Percentiles rank a stretch among this genome's conserved stretches.
Conservation (phyloP, 2,888 invertebrate species). For the Aleiodes leptofemur region DNA sequence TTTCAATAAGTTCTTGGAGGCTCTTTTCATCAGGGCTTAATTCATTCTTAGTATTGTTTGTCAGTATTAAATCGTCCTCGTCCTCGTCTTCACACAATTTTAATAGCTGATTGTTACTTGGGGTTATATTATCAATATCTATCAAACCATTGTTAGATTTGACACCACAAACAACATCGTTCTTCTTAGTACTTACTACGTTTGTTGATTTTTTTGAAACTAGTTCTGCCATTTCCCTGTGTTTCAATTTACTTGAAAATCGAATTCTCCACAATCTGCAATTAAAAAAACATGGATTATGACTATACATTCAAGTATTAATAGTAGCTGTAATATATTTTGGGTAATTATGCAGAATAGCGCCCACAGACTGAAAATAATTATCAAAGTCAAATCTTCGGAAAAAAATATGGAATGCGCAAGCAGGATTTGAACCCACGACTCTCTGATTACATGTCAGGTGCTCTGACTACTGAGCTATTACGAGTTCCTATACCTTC, state of each 20-base stretch:
- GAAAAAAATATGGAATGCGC: too few relatives aligned
- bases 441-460: too few relatives aligned
- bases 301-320: neutral
- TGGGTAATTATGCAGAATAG: too few relatives aligned
- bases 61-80: slow-evolving; percentile 65
- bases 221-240: slow-evolving; percentile 71
- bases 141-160: slow-evolving; percentile 75
- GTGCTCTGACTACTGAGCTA: too few relatives aligned
- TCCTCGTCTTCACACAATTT: slow-evolving; percentile 69
- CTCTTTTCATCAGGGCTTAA: slow-evolving; percentile 71
- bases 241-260: neutral
- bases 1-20: slow-evolving; percentile 72
- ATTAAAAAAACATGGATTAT: neutral
- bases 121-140: slow-evolving; percentile 72
- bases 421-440: too few relatives aligned
- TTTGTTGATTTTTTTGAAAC: slow-evolving; percentile 72
- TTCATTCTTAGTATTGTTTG: slow-evolving; percentile 69
- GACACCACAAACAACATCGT: slow-evolving; percentile 71
- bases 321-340: too few relatives aligned
- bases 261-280: neutral
- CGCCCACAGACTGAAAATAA: too few relatives aligned
- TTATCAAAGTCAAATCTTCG: too few relatives aligned
- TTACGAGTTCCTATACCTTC: too few relatives aligned
- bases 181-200: slow-evolving; percentile 72
- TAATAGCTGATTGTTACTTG: slow-evolving; percentile 72